Evolutionary conservation across 2,888 invertebrate species (phyloP).

Genomic region (Melolontha melolontha): DNA sequence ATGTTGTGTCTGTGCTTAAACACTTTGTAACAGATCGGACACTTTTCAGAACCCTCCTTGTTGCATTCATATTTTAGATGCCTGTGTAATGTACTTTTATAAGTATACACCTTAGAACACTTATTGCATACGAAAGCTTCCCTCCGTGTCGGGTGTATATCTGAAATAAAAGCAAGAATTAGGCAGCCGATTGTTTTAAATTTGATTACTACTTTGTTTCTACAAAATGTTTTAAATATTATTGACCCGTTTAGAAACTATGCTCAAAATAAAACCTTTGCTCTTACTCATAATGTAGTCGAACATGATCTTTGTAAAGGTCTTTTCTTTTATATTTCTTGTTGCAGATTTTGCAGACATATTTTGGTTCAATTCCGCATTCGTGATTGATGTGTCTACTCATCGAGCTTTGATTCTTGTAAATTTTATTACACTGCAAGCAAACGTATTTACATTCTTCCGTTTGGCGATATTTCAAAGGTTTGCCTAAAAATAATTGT

Average conservation of each 20-base stretch:
- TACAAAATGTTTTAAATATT: background rate
- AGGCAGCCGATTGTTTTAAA: background rate
- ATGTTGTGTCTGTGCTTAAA: constrained; percentile 48
- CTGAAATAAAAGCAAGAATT: constrained; percentile 28
- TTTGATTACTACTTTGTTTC: background rate
- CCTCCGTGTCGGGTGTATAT: background rate
- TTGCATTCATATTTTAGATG: constrained; percentile 71
- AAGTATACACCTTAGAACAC: constrained; percentile 69
- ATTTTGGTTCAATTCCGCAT: constrained; percentile 79
- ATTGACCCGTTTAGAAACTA: constrained; percentile 8
- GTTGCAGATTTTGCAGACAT: constrained; percentile 78
- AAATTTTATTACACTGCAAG: constrained; percentile 46
- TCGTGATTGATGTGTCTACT: constrained; percentile 74
- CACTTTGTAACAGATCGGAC: constrained; percentile 63
- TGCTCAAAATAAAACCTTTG: constrained; percentile 2
- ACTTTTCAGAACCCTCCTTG: constrained; percentile 67
- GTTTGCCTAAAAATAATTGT: constrained; percentile 20
- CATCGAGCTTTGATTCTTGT: constrained; percentile 48
- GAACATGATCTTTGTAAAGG: constrained; percentile 23
- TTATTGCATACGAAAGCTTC: constrained; percentile 62
- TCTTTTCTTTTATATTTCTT: constrained; percentile 75
- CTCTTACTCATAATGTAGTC: background rate
- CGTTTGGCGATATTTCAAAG: constrained; percentile 15
- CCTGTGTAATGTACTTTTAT: constrained; percentile 68
- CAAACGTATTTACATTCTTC: constrained; percentile 40